Evolutionary conservation across 2,888 invertebrate species (phyloP).

Genomic region (Cheilosia vulpina): DNA sequence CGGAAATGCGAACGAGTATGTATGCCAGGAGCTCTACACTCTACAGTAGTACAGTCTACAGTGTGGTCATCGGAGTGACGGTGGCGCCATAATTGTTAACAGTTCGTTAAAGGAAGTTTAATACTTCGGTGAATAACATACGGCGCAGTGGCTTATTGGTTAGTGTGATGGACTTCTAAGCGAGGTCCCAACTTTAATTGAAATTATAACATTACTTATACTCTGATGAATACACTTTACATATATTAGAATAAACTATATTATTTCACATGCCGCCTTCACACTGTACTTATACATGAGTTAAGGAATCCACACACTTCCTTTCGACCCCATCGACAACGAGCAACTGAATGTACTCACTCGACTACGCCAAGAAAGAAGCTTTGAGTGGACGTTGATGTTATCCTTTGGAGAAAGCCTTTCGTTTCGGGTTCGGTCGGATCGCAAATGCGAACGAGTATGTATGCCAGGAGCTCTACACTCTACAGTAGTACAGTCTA

Average conservation of each 20-base stretch:
- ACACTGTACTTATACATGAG: slow-evolving; percentile 30
- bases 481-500: not conserved
- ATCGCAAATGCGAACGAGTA: not conserved
- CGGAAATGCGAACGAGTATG: not conserved
- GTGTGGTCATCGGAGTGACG: not conserved
- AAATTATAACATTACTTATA: slow-evolving; percentile 51
- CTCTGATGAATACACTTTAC: slow-evolving; percentile 28
- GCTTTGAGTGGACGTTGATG: slow-evolving; percentile 28
- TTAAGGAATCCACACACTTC: slow-evolving; percentile 38
- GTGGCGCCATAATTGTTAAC: too few relatives aligned
- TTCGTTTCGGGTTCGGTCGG: not conserved
- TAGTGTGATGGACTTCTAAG: too few relatives aligned
- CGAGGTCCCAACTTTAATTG: slow-evolving; percentile 10
- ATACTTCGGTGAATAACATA: too few relatives aligned
- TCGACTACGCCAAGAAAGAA: slow-evolving; percentile 22
- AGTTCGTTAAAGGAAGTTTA: too few relatives aligned
- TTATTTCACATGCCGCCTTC: slow-evolving; percentile 48
- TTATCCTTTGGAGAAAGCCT: slow-evolving; percentile 44
- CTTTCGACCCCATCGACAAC: slow-evolving; percentile 57
- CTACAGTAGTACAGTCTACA: not conserved
- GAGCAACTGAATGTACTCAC: slow-evolving; percentile 50
- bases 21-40: slow-evolving; percentile 2
- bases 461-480: not conserved
- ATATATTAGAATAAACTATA: slow-evolving; percentile 29
- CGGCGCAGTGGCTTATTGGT: too few relatives aligned